Base-by-base conservation (phyloP, 2,797 vertebrate genomes). In the Pangasius krempfi region DNA sequence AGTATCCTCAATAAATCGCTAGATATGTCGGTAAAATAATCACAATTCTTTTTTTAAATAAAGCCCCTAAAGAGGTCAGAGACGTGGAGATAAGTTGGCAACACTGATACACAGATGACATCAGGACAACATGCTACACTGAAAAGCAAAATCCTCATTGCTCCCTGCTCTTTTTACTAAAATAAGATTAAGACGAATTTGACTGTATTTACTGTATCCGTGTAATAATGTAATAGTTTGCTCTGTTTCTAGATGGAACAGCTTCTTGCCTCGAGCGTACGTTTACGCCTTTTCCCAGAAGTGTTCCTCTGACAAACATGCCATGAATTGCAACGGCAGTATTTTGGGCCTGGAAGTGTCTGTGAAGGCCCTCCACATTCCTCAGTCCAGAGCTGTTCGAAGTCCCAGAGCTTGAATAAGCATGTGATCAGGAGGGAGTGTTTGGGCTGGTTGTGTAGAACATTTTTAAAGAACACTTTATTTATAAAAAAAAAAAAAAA, bases 291-390 rank as follows among this genome's bases (percentile, higher is more conserved):
- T 82, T 82, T 80, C 78, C 16, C 16, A 84, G 84, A 60, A 30
- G 81, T 47, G 76, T 37, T 86, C 58, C 25, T n/a, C 66, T 6
- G 22, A 81, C 60, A 84, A 91, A 89, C 73, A 86, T 81, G n/a
- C 80, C 88, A 44, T 72, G 89, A 90, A 80, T 88, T 68, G 81
- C 66, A 75, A 37, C 64, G 73, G 86, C 89, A 80, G 86, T 89
- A 90, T 92, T 92, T 91, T 86, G 80, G 86, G 89, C 90, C 84
- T 83, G 62, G 87, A 90, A 89, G 88, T 89, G 86, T 84, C 70
- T 80, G 47, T 88, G 78, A 91, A 89, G 85, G 86, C n/a, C 75
- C n/a, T 84, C 40, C 85, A 84, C 90, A 92, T 93, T 93, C 87
- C 87, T 91, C 87, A 87, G 85, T 66, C 72, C 54, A 86, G 88